Conservation (phyloP, 35 echinoderm and acorn worm genomes). For the Hemicentrotus pulcherrimus region DNA sequence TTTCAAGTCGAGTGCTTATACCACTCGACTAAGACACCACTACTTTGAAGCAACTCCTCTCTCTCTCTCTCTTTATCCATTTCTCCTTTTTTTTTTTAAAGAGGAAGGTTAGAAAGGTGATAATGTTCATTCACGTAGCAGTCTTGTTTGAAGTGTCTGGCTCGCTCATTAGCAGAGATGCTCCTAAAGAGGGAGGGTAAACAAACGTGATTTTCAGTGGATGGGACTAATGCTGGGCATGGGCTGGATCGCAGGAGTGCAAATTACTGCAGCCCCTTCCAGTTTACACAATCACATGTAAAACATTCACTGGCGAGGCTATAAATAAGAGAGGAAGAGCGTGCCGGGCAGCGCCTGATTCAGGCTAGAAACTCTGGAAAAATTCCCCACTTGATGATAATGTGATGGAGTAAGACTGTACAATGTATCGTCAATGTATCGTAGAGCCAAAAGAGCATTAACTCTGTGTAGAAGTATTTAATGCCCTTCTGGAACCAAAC, state of each 20-base stretch:
- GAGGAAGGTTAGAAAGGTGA: neutral
- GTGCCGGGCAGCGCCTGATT: neutral
- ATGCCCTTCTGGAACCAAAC: too few species aligned
- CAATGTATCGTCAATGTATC: too few species aligned
- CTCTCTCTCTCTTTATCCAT: too few species aligned
- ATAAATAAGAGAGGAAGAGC: neutral
- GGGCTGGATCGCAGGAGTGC: neutral
- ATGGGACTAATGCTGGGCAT: neutral
- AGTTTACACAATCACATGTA: neutral
- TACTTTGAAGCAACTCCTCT: too few species aligned
- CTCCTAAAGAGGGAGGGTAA: neutral
- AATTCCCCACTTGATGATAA: neutral
- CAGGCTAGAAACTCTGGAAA: neutral
- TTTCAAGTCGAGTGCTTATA: too few species aligned
- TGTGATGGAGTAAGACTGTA: neutral
- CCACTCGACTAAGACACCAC: too few species aligned
- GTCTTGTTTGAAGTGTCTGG: slow-evolving; percentile 10
- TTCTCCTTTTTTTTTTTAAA: too few species aligned
- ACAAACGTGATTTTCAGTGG: neutral
- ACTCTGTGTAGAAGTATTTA: too few species aligned
- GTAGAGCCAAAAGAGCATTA: too few species aligned
- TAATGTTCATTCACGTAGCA: neutral
- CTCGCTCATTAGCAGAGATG: neutral
- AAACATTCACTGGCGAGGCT: neutral
- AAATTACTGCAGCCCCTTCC: neutral